These are phyloP conservation scores for Ctenicera cuprea DNA, from an alignment of 2,888 invertebrate genomes.

Conservation along the genomic window DNA sequence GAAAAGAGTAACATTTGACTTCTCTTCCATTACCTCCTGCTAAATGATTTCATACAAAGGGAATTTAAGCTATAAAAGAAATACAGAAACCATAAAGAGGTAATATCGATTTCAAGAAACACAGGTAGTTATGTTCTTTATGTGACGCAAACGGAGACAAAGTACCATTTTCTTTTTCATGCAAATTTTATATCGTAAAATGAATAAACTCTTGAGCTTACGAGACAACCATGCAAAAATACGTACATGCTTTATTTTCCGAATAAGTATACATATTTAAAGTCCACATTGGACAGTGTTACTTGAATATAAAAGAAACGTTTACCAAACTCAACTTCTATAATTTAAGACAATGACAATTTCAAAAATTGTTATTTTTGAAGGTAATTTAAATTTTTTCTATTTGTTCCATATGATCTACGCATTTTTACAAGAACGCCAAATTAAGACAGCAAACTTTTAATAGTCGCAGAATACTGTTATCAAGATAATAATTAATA, in stretches of 20 bases:
- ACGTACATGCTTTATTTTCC: slow-evolving; percentile 36
- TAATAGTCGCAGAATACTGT: background rate
- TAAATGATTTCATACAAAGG: slow-evolving; percentile 44
- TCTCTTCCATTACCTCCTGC: slow-evolving; percentile 7
- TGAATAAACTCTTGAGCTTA: slow-evolving; percentile 37
- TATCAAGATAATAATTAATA: background rate
- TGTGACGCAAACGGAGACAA: slow-evolving; percentile 40
- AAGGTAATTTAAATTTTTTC: too few relatives aligned
- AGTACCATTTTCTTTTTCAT: slow-evolving; percentile 43
- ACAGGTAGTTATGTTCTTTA: slow-evolving; percentile 35
- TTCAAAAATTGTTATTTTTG: too few relatives aligned
- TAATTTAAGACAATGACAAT: too few relatives aligned
- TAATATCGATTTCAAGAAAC: slow-evolving; percentile 45
- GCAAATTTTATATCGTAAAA: slow-evolving; percentile 42
- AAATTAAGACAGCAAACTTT: background rate
- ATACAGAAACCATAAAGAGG: slow-evolving; percentile 39
- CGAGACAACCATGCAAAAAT: slow-evolving; percentile 33
- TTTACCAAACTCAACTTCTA: too few relatives aligned
- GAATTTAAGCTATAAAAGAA: slow-evolving; percentile 39
- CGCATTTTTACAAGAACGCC: background rate
- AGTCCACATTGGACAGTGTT: background rate
- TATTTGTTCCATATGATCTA: too few relatives aligned
- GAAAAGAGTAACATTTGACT: background rate
- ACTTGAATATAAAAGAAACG: too few relatives aligned
- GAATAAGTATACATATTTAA: slow-evolving; percentile 9